Conservation (phyloP, 2,888 invertebrate species). For the Pandemis corylana region DNA sequence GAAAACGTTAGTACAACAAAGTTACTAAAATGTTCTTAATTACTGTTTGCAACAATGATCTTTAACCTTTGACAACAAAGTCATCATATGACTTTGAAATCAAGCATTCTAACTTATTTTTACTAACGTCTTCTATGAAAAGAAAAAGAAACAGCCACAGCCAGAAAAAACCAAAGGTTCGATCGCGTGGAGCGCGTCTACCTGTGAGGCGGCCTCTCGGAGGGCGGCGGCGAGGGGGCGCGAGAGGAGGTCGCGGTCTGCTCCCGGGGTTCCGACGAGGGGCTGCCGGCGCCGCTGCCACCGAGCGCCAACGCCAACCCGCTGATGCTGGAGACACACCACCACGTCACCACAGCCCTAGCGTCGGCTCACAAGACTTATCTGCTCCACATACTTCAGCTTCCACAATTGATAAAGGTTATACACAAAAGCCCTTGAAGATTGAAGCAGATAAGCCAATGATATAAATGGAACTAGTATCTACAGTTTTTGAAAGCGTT, state of each 20-base stretch:
- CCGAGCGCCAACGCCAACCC: constrained; percentile 85
- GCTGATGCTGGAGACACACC: constrained; percentile 85
- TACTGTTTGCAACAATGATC: neutral
- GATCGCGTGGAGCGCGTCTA: constrained; percentile 77
- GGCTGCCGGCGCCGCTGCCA: constrained; percentile 77
- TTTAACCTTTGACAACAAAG: neutral
- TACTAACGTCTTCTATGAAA: constrained; percentile 20
- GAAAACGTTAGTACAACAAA: constrained; percentile 56
- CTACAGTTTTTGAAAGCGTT: constrained; percentile 48
- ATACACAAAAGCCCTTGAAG: constrained; percentile 45
- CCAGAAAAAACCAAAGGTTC: constrained; percentile 74
- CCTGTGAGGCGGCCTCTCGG: constrained; percentile 81
- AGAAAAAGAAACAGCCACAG: constrained; percentile 62
- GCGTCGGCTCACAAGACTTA: constrained; percentile 67
- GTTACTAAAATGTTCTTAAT: neutral
- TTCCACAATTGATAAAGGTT: constrained; percentile 33
- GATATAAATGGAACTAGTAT: constrained; percentile 61
- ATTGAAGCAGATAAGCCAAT: constrained; percentile 78
- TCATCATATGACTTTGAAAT: neutral
- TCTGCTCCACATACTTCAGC: constrained; percentile 69
- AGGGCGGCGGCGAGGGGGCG: constrained; percentile 78
- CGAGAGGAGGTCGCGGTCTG: constrained; percentile 77
- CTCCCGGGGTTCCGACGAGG: constrained; percentile 65
- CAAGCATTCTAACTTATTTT: too few relatives aligned
- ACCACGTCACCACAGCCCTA: constrained; percentile 83